Evolutionary conservation across 2,797 vertebrate genomes (phyloP).

Genomic region (Gobio occitaniae): DNA sequence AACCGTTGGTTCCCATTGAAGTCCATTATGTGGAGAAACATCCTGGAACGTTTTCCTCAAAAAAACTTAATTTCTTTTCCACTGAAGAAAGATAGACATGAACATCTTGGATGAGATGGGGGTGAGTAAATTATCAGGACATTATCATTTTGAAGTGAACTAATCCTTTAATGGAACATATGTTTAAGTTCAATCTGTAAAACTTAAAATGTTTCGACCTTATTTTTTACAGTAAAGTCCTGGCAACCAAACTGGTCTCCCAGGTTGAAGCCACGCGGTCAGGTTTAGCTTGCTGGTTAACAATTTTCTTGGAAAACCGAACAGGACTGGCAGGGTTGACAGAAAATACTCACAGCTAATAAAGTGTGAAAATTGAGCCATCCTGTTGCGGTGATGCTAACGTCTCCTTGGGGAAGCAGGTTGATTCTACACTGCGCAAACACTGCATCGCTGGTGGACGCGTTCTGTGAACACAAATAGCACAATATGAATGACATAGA

Average conservation of each 20-base stretch:
- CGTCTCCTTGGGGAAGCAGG: constrained; percentile 77
- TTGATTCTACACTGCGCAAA: constrained; percentile 79
- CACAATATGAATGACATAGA: background rate
- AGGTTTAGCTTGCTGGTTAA: background rate
- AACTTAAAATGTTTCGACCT: background rate
- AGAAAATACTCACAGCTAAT: constrained; percentile 78
- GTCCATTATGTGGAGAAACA: no score
- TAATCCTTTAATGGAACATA: no score
- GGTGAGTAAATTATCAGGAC: no score
- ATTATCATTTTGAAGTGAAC: no score
- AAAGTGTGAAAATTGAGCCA: constrained; percentile 81
- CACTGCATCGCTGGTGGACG: constrained; percentile 80
- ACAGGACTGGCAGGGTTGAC: background rate
- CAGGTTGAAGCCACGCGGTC: background rate
- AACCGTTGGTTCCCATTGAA: no score
- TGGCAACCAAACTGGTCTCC: background rate
- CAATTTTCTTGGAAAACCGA: no score
- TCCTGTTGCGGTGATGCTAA: constrained; percentile 79
- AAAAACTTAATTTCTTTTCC: no score
- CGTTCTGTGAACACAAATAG: constrained; percentile 79
- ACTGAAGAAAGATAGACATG: no score
- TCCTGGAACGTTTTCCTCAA: no score
- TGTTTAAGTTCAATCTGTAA: background rate
- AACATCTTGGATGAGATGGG: no score
- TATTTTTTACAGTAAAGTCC: background rate